Evolutionary conservation across 2,888 invertebrate species (phyloP).

Genomic region (Leptarthrus brevirostris): DNA sequence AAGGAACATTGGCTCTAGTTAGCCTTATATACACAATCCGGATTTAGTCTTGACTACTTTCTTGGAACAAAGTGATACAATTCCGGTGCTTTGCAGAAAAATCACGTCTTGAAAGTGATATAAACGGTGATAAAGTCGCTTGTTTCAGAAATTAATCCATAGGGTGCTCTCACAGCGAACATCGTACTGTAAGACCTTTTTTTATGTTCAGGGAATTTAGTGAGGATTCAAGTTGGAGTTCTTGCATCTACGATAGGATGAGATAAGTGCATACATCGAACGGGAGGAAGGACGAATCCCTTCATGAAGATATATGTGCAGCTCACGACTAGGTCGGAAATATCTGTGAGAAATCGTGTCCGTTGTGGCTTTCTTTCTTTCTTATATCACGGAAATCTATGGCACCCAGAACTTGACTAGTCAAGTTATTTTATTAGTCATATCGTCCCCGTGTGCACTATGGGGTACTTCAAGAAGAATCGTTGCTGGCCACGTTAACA

Average conservation of each 20-base stretch:
- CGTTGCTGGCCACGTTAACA: background rate
- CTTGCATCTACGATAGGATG: background rate
- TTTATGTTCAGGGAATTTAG: background rate
- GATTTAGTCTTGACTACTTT: background rate
- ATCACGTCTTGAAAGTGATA: slow-evolving; percentile 40
- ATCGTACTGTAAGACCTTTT: background rate
- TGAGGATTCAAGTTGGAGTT: background rate
- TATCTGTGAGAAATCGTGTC: background rate
- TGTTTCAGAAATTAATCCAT: slow-evolving; percentile 32
- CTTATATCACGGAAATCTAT: background rate
- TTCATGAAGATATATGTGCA: slow-evolving; percentile 8
- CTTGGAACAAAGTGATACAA: slow-evolving; percentile 35
- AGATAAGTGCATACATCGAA: slow-evolving; percentile 5
- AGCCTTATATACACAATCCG: background rate
- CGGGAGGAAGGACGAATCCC: background rate
- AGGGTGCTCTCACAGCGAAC: slow-evolving; percentile 3
- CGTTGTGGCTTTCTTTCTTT: background rate
- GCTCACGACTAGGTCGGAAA: background rate
- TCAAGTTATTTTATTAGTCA: slow-evolving; percentile 5
- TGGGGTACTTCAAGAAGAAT: background rate
- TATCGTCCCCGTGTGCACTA: background rate
- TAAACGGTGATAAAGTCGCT: slow-evolving; percentile 33
- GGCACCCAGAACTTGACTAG: background rate
- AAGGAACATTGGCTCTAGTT: background rate
- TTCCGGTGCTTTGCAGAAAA: slow-evolving; percentile 34